Percentiles rank a stretch among this genome's conserved stretches.
phyloP scores from a whole-genome alignment of 64 coral and sea anemone species.

The Exaiptasia diaphana region DNA sequence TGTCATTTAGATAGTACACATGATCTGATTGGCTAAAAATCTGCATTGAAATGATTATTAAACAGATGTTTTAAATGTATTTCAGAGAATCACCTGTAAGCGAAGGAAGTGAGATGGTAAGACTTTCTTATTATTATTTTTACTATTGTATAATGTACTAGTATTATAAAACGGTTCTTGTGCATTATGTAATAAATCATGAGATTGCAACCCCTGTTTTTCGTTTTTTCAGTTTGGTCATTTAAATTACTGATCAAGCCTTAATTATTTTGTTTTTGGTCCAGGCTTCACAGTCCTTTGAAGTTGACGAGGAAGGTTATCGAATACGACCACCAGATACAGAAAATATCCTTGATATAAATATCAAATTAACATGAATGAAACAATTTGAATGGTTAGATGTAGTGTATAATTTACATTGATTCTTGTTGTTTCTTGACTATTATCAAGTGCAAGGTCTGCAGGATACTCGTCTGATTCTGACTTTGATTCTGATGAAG shows the following conservation, averaged over 20 bases:
- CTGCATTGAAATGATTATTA: no score
- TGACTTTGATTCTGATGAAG: constrained; percentile 69
- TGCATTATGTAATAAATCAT: no score
- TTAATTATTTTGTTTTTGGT: neutral
- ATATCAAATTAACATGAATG: neutral
- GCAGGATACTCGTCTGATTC: constrained; percentile 55
- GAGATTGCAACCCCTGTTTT: no score
- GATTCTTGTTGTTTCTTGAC: constrained; percentile 38
- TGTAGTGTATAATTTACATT: neutral
- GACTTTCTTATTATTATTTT: neutral
- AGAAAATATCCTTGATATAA: constrained; percentile 67
- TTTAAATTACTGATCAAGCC: no score
- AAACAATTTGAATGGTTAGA: neutral
- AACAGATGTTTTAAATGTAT: no score
- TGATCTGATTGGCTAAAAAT: no score
- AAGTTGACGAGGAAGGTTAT: constrained; percentile 85
- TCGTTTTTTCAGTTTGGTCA: no score
- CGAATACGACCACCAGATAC: constrained; percentile 67
- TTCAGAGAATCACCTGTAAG: constrained; percentile 55
- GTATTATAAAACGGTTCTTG: neutral
- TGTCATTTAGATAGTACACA: no score
- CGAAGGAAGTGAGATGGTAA: constrained; percentile 55
- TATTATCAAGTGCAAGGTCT: constrained; percentile 50
- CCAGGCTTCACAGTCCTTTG: constrained; percentile 54
- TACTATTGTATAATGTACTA: neutral